Evolutionary conservation across 2,113 vertebrate genomes (phyloP).

Genomic region (Brevimyrus niger): DNA sequence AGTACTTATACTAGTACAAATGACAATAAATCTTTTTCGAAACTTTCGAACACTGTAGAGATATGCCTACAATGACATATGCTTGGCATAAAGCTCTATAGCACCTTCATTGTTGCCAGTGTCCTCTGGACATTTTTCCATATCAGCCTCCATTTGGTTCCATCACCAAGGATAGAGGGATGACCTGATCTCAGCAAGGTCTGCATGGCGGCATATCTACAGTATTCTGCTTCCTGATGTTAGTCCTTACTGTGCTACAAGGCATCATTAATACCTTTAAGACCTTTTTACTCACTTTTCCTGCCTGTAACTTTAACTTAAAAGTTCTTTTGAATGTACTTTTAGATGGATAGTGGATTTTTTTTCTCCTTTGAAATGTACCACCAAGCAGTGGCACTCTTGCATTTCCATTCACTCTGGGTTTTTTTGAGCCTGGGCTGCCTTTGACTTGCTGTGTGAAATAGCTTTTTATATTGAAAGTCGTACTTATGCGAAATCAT

Average conservation of each 20-base stretch:
- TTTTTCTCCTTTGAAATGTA: not conserved
- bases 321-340: not conserved
- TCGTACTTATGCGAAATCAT: not conserved
- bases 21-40: not conserved
- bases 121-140: not conserved
- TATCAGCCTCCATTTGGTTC: not conserved
- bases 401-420: not conserved
- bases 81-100: not conserved
- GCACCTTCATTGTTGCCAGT: not conserved
- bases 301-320: not conserved
- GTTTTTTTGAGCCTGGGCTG: not conserved
- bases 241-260: not conserved
- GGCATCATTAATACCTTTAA: not conserved
- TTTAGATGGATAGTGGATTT: not conserved
- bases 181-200: not conserved
- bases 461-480: not conserved
- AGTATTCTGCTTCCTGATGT: not conserved
- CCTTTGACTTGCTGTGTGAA: not conserved
- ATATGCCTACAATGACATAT: not conserved
- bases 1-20: not conserved
- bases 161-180: not conserved
- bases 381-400: not conserved
- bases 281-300: not conserved
- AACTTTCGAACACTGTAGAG: not conserved
- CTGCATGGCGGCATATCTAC: not conserved